Percentiles rank a stretch among this genome's conserved stretches.
Conservation (phyloP, 2,797 vertebrate species). For the Ctenosaura bakeri region DNA sequence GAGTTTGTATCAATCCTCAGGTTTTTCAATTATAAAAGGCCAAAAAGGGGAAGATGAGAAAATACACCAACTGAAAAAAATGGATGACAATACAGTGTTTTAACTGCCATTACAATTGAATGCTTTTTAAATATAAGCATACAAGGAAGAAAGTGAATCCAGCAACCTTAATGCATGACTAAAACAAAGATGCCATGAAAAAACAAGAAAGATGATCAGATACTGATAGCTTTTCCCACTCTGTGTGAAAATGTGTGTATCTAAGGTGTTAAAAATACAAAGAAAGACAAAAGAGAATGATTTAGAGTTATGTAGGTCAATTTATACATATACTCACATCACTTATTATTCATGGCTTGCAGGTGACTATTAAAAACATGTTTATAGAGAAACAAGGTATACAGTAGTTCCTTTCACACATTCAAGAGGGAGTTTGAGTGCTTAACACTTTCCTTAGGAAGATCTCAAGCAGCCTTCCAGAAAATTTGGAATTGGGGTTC, state of each 20-base stretch:
- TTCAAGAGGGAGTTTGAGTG: not conserved
- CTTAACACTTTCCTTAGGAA: not conserved
- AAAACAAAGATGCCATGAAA: not conserved
- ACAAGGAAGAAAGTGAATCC: not conserved
- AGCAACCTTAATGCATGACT: not conserved
- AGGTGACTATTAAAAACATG: not conserved
- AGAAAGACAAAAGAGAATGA: not conserved
- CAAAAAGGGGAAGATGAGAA: conserved; percentile 29
- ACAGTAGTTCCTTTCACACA: not conserved
- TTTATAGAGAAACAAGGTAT: not conserved
- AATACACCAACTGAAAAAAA: conserved; percentile 48
- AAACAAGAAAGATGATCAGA: not conserved
- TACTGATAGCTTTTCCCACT: not conserved
- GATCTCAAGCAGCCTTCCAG: not conserved
- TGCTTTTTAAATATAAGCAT: not conserved
- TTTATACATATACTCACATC: not conserved
- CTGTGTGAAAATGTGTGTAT: not conserved
- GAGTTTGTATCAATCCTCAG: conserved; percentile 50
- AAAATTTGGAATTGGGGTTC: not conserved
- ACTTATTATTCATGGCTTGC: not conserved
- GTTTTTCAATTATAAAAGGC: conserved; percentile 61
- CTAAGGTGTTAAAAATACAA: conserved; percentile 6
- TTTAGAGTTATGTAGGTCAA: not conserved
- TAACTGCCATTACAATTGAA: not conserved
- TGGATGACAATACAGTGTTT: conserved; percentile 29